Conservation (phyloP, 2,797 vertebrate species). For the Hirundo rustica region DNA sequence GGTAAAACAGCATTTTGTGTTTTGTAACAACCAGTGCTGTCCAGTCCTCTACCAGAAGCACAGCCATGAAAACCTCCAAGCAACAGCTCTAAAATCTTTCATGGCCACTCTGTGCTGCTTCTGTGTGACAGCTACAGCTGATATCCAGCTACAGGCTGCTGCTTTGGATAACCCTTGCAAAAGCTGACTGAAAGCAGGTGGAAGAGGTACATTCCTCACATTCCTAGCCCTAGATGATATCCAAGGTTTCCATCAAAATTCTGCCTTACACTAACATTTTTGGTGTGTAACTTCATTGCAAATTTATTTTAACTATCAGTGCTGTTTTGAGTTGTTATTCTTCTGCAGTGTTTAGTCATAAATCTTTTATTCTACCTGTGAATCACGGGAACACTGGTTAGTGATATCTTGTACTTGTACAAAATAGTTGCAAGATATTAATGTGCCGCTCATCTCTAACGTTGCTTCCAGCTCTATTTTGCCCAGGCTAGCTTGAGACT, state of each 20-base stretch:
- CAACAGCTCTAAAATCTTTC: neutral
- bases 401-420: neutral
- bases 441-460: too few species aligned
- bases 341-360: neutral
- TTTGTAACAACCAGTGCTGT: neutral
- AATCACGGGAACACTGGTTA: neutral
- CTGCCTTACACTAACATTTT: fast-evolving
- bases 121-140: neutral
- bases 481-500: too few species aligned
- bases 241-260: neutral
- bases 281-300: neutral
- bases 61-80: neutral
- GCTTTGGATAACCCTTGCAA: neutral
- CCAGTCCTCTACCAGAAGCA: neutral
- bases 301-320: neutral
- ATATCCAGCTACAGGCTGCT: neutral
- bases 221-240: neutral
- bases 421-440: neutral
- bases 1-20: neutral
- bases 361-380: neutral
- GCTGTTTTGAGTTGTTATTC: neutral
- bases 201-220: neutral
- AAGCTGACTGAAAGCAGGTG: neutral
- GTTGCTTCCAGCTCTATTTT: too few species aligned
- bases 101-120: fast-evolving